Conservation (phyloP, 2,888 invertebrate genomes). For the Spisula solida region DNA sequence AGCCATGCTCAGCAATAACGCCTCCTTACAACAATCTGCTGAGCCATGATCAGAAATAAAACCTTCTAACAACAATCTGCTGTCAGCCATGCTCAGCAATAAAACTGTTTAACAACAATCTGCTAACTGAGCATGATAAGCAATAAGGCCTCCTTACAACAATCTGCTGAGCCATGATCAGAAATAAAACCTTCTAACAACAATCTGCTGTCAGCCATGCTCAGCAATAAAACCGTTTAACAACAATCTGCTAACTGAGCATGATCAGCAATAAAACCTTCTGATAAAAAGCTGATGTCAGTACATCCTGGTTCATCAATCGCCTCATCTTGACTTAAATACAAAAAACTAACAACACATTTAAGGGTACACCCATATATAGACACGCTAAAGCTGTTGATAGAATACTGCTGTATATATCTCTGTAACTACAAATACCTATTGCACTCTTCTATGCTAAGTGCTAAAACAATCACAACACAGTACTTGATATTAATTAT, state of each 20-base stretch:
- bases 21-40: too few species aligned
- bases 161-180: too few species aligned
- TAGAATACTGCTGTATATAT: background rate
- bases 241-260: background rate
- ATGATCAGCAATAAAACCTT: too few species aligned
- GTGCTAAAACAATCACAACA: background rate
- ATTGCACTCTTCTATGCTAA: background rate
- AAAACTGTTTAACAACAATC: background rate
- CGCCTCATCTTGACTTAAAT: conserved; percentile 3
- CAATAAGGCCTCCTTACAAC: too few species aligned
- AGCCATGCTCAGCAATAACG: too few species aligned
- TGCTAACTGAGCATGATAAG: too few species aligned
- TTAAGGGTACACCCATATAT: background rate
- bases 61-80: background rate
- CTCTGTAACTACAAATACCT: background rate
- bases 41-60: too few species aligned
- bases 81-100: background rate
- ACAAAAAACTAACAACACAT: conserved; percentile 1
- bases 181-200: too few species aligned
- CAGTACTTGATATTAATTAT: conserved; percentile 8
- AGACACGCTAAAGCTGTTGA: background rate
- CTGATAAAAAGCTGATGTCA: background rate
- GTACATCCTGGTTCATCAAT: background rate
- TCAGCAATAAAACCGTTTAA: background rate
- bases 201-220: background rate